Percentiles rank a stretch among this genome's conserved stretches.
phyloP scores from a whole-genome alignment of 2,888 invertebrate species.

The Orthonychiurus folsomi region DNA sequence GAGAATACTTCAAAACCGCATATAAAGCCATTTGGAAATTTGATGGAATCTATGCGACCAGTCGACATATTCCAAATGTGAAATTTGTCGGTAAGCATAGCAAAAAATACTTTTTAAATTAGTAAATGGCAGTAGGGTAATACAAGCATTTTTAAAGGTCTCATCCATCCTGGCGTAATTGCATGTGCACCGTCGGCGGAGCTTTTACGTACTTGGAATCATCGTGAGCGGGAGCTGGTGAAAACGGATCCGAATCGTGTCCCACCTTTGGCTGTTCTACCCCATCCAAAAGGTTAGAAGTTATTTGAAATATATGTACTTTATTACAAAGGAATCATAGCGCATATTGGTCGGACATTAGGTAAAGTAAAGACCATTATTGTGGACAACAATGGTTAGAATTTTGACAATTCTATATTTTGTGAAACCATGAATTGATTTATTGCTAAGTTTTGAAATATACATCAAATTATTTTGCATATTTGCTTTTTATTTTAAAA shows the following conservation, averaged over 20 bases:
- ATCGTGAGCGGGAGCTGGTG: conserved; percentile 24
- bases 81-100: conserved; percentile 8
- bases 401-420: too few relatives aligned
- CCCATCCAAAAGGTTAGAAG: background rate
- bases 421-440: too few relatives aligned
- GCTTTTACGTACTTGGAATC: conserved; percentile 27
- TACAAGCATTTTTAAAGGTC: conserved; percentile 14
- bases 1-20: conserved; percentile 20
- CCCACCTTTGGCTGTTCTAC: conserved; percentile 22
- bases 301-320: background rate
- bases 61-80: conserved; percentile 32
- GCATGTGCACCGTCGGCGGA: conserved; percentile 27
- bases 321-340: background rate
- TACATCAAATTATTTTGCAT: too few relatives aligned
- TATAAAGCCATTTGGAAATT: conserved; percentile 33
- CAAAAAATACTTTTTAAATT: background rate
- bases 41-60: conserved; percentile 30
- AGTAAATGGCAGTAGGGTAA: background rate
- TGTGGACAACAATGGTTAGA: too few relatives aligned
- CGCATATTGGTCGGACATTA: background rate
- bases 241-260: conserved; percentile 13
- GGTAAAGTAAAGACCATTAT: too few relatives aligned
- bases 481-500: too few relatives aligned
- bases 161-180: conserved; percentile 31
- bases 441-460: too few relatives aligned